phyloP scores from a whole-genome alignment of 2,113 vertebrate genomes.

The Myanophis thanlyinensis region DNA sequence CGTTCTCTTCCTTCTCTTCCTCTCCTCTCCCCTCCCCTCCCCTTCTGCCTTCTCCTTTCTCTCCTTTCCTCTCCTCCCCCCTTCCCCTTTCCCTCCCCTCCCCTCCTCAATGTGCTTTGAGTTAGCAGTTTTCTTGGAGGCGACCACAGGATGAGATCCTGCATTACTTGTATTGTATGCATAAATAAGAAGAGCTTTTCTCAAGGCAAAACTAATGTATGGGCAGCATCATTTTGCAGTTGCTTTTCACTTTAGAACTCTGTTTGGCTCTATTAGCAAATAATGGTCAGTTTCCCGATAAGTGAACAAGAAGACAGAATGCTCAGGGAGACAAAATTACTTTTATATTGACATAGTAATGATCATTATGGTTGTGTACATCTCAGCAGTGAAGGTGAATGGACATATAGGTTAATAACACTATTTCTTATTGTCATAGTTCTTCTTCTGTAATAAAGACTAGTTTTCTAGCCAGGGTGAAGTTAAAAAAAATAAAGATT shows the following conservation, averaged over 20 bases:
- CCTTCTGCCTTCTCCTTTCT: too few relatives aligned
- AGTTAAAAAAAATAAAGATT: constrained; percentile 6
- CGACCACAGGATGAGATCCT: background rate
- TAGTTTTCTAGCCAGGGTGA: background rate
- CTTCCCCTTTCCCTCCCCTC: too few relatives aligned
- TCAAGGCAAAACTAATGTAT: background rate
- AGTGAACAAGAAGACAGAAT: background rate
- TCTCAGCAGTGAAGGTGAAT: background rate
- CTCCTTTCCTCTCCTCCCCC: too few relatives aligned
- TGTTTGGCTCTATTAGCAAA: background rate
- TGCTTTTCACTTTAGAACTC: constrained; percentile 14
- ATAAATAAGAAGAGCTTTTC: background rate
- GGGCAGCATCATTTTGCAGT: background rate
- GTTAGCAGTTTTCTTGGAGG: background rate
- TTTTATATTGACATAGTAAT: constrained; percentile 30
- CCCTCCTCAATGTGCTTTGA: background rate
- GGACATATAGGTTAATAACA: background rate
- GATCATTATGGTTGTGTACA: background rate
- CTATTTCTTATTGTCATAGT: background rate
- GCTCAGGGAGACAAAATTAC: background rate
- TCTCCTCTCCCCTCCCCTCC: too few relatives aligned
- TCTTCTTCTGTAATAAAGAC: constrained; percentile 13
- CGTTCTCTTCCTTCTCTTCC: rapidly evolving
- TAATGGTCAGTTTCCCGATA: constrained; percentile 23
- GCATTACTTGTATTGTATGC: background rate